Evolutionary conservation across 2,797 vertebrate genomes (phyloP), one percentile per base, ranked within the genome.

Genomic region (Trachurus trachurus): DNA sequence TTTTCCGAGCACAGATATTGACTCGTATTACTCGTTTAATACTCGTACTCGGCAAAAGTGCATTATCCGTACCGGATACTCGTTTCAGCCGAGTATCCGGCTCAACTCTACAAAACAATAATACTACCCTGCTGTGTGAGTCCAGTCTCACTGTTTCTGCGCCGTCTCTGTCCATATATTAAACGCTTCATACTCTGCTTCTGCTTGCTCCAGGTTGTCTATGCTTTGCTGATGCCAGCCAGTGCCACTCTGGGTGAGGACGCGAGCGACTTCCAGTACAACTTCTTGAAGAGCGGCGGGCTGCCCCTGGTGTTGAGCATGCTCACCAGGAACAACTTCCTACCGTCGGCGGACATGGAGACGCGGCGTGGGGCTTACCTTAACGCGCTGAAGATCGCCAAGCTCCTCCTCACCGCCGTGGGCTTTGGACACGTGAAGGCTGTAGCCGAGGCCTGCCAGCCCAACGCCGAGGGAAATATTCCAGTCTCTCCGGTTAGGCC

Each of bases 151-250:
- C 2, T 11, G 1, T 52, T 15, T 61, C 21, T 29, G 2, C 54
- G 2, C 10, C 2, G 22, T 52, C 22, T 22, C 12, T 44, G 49
- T 52, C 19, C 3, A 9, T 66, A 9, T 66, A 1, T 42, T 66
- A 40, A 57, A 63, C 42, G 2, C 9, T 47, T 83, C 9, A 72
- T 29, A 26, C n/a, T 45, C 0, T 52, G 54, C 16, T 34, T 66
- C 31, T 16, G n/a, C 22, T 5, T 42, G 22, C 76, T 73, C 22
- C 85, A 99, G 98, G 98, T 99, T 91, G 98, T 99, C 80, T 99
- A 99, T 94, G 98, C 98, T 91, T 95, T 99, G 96, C 96, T 99
- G 92, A 99, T 99, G 98, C 98, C 98, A 88, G 98, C 98, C 91
- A 98, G 97, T 89, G 97, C 97, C 90, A 98, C 98, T 69, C 93